Base-by-base conservation (phyloP, 2,113 vertebrate species). In the Struthidea cinerea region DNA sequence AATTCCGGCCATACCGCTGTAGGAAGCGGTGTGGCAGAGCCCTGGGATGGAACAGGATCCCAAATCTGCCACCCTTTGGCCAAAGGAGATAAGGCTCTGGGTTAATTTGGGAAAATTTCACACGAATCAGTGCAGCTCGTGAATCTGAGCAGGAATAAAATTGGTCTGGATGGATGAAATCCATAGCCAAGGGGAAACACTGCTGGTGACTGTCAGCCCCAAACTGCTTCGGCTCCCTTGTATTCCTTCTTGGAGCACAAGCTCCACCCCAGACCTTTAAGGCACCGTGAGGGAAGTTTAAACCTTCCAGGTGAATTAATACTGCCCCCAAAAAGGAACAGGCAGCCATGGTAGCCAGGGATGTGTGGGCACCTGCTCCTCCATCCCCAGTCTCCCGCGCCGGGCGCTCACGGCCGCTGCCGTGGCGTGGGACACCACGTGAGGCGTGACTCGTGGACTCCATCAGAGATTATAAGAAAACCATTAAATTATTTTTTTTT, bases 181-280 rank as follows among this genome's bases (percentile, higher is more conserved):
- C 61, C 76, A 35, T 0, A 4, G 41, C 16, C 18, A 14, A 53
- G 33, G 7, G 32, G 18, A 56, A 88, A 33, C 2, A 1, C 23
- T 53, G 30, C 44, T 3, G 4, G 26, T 1, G 0, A 32, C 0
- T 5, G 1, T 10, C 35, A 15, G 12, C 27, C 49, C 42, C 26
- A 37, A 69, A n/a, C 23, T 16, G 37, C 59, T 65, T 9, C 0
- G 0, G 23, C 18, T 35, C 37, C 32, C 41, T 2, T 13, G 5
- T 4, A 6, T 14, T 39, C 35, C 57, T 18, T 4, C 42, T 27
- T 27, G 3, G 32, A 77, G 76, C 55, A 46, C 46, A 26, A 59
- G 39, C 5, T 28, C 44, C 53, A 77, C 0, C 46, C n/a, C 57
- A 80, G 49, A 71, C 39, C 39, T 39, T 9, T 1, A 7, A 0